These are phyloP conservation scores for Drosophila atripex DNA, from an alignment of 2,888 invertebrate species.

Conservation along the genomic window DNA sequence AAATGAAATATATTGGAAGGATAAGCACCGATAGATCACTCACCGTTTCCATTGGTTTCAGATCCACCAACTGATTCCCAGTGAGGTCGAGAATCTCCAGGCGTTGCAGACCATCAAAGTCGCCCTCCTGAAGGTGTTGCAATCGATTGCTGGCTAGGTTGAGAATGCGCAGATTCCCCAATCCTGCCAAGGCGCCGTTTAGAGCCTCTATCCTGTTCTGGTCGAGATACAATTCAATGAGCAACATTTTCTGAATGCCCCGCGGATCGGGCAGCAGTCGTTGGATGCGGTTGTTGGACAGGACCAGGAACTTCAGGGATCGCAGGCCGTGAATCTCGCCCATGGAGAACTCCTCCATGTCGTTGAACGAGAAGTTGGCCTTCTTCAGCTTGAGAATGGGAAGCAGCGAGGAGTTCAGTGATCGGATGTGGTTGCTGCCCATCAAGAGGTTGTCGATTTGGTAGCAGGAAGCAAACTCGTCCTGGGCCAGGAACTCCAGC, in stretches of 20 bases:
- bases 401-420: slow-evolving; percentile 89
- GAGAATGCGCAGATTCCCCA: slow-evolving; percentile 89
- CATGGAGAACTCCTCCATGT: slow-evolving; percentile 90
- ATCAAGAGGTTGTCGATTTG: slow-evolving; percentile 89
- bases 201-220: slow-evolving; percentile 89
- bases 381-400: slow-evolving; percentile 88
- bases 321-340: slow-evolving; percentile 91
- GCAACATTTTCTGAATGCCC: slow-evolving; percentile 90
- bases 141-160: slow-evolving; percentile 91
- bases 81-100: slow-evolving; percentile 91
- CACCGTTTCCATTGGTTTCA: slow-evolving; percentile 94
- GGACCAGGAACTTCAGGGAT: slow-evolving; percentile 89
- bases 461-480: slow-evolving; percentile 90
- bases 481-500: slow-evolving; percentile 89
- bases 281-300: slow-evolving; percentile 90
- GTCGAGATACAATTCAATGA: slow-evolving; percentile 89
- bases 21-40: slow-evolving; percentile 36
- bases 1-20: not conserved
- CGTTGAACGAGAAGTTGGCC: slow-evolving; percentile 91
- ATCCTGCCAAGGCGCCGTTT: slow-evolving; percentile 90
- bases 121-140: slow-evolving; percentile 89
- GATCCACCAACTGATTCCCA: slow-evolving; percentile 89
- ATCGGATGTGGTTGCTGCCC: slow-evolving; percentile 89
- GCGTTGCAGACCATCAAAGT: slow-evolving; percentile 90
- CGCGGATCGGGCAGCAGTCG: slow-evolving; percentile 89